phyloP scores from a whole-genome alignment of 2,797 vertebrate genomes.

The Leptatherina wallacei region DNA sequence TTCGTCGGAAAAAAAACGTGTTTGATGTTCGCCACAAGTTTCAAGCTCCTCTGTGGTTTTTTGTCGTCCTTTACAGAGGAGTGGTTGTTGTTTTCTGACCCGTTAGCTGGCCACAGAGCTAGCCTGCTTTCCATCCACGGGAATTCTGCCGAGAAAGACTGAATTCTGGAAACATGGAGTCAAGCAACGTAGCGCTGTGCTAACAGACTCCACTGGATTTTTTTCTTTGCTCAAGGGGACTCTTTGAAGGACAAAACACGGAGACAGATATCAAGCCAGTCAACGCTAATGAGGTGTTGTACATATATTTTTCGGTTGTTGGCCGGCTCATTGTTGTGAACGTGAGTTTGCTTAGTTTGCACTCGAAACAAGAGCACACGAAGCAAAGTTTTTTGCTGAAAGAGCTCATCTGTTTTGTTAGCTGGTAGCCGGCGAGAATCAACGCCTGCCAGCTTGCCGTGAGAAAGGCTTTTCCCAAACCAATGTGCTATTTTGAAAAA shows the following conservation, averaged over 20 bases:
- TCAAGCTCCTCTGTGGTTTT: constrained; percentile 7
- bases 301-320: constrained; percentile 46
- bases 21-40: constrained; percentile 37
- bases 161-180: constrained; percentile 84
- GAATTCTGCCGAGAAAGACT: constrained; percentile 77
- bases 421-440: constrained; percentile 65
- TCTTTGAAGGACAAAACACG: constrained; percentile 48
- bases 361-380: constrained; percentile 70
- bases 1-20: constrained; percentile 17
- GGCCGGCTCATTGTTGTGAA: constrained; percentile 67
- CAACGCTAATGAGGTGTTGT: constrained; percentile 50
- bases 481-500: neutral
- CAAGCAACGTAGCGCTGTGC: constrained; percentile 68
- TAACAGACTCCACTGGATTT: constrained; percentile 61
- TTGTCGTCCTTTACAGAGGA: constrained; percentile 40
- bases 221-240: constrained; percentile 37
- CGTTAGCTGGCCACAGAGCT: constrained; percentile 74
- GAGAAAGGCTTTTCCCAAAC: constrained; percentile 28
- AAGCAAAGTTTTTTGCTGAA: constrained; percentile 77
- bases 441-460: constrained; percentile 34
- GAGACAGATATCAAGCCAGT: constrained; percentile 32
- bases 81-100: constrained; percentile 55
- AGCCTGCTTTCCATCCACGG: constrained; percentile 73
- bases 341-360: constrained; percentile 77
- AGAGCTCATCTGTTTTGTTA: constrained; percentile 79